Evolutionary conservation across 2,797 vertebrate genomes (phyloP).

Genomic region (Natrix natrix): DNA sequence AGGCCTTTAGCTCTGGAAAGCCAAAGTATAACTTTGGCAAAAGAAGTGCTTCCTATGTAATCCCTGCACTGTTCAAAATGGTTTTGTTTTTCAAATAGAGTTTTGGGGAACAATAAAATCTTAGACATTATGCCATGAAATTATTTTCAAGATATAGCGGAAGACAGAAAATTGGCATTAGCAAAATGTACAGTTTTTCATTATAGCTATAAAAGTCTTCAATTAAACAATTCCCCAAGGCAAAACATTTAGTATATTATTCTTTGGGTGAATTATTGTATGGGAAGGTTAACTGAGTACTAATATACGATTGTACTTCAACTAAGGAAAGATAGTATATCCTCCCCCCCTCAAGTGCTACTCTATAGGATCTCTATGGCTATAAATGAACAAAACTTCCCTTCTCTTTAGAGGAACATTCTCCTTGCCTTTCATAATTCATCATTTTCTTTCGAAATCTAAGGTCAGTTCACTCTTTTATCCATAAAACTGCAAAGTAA

Average conservation of each 20-base stretch:
- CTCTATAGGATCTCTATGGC: constrained; percentile 40
- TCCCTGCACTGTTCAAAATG: constrained; percentile 32
- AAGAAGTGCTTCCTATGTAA: background rate
- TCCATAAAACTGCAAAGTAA: background rate
- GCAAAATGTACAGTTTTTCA: constrained; percentile 57
- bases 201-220: constrained; percentile 62
- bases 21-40: background rate
- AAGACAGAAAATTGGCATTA: constrained; percentile 56
- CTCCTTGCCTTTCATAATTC: background rate
- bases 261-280: constrained; percentile 71
- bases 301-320: constrained; percentile 60
- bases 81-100: constrained; percentile 4
- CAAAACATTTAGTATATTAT: constrained; percentile 73
- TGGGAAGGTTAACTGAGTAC: constrained; percentile 70
- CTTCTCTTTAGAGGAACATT: background rate
- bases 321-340: constrained; percentile 61
- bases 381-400: constrained; percentile 46
- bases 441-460: background rate
- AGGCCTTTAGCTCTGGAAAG: background rate
- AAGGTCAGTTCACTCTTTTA: background rate
- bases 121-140: constrained; percentile 6
- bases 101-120: background rate
- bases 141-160: constrained; percentile 35
- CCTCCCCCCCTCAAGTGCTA: constrained; percentile 42
- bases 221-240: constrained; percentile 69